Evolutionary conservation across 2,888 invertebrate species (phyloP), one percentile per base, ranked within the genome.

Genomic region (Thereva nobilitata): DNA sequence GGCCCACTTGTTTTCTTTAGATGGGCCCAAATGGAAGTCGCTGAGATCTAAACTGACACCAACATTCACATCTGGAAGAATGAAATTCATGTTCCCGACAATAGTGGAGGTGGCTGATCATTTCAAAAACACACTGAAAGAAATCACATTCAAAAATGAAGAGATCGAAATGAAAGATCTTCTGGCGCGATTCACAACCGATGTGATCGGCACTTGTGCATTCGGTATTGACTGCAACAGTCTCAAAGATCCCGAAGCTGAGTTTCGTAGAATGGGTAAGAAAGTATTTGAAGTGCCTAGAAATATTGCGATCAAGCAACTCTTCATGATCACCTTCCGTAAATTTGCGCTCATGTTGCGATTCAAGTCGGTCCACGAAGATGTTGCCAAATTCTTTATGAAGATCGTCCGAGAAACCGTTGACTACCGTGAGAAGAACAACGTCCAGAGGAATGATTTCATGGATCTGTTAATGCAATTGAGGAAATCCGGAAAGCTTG

Each of bases 31-130:
- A 49, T 83, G 83, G 83, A 80, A 77, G 69, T 72, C 74, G 10
- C 71, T 82, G 44, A 72, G 83, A 38, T 67, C 73, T 0, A 79
- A 80, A 45, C 66, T 82, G 55, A 77, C 79, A 2, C 79, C 81
- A 4, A 78, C 80, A 0, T 83, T 82, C 68, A 79, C 82, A 4
- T 76, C 79, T 0, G 80, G 79, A 9, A 82, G 80, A 72, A 79
- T 82, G 73, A 81, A 78, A 69, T 72, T 72, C 42, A 79, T 81
- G 79, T 79, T 77, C 67, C 70, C 72, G 1, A 72, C 74, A 4
- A 71, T 79, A 47, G 70, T 72, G 0, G 68, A 73, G 4, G 77
- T 77, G 50, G 72, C 72, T 0, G 56, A 67, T 4, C 23, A 61
- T 40, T 61, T 69, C 35, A 6, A 61, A 2, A 8, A 63, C 4